A percentile compares a stretch with the other conserved stretches of the same genome.
phyloP scores from a whole-genome alignment of 2,113 vertebrate species.

The Rhombomys opimus region DNA sequence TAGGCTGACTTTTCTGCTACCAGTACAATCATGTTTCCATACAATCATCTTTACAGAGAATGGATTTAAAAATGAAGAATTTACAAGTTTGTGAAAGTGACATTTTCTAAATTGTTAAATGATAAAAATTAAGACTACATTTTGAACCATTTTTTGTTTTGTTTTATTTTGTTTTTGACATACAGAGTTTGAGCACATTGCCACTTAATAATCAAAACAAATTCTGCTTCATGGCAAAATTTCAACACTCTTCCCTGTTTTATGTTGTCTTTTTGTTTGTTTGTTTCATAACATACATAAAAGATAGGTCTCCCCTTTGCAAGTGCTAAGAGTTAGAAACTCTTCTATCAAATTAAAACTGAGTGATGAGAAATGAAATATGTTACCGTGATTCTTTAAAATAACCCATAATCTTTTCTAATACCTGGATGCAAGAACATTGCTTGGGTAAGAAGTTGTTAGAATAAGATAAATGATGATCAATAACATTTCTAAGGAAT shows the following conservation, averaged over 20 bases:
- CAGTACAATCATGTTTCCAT: neutral
- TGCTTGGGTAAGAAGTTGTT: neutral
- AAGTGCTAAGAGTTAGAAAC: neutral
- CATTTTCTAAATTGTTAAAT: neutral
- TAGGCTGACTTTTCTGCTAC: neutral
- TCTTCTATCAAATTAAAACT: neutral
- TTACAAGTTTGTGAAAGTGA: neutral
- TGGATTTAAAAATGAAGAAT: neutral
- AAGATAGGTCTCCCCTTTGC: neutral
- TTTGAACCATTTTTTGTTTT: neutral
- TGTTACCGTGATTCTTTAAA: neutral
- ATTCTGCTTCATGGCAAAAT: neutral
- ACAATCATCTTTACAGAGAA: neutral
- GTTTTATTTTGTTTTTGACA: neutral
- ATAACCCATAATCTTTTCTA: neutral
- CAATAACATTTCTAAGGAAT: neutral
- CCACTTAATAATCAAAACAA: neutral
- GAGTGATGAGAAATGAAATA: neutral
- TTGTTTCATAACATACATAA: neutral
- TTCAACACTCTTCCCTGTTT: constrained; percentile 4
- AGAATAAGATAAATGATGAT: neutral
- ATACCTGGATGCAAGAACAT: neutral
- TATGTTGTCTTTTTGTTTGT: neutral
- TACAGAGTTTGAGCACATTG: neutral
- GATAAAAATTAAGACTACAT: neutral